These are phyloP conservation scores for Arizona elegans DNA, from an alignment of 2,113 vertebrate genomes.

Conservation along the genomic window DNA sequence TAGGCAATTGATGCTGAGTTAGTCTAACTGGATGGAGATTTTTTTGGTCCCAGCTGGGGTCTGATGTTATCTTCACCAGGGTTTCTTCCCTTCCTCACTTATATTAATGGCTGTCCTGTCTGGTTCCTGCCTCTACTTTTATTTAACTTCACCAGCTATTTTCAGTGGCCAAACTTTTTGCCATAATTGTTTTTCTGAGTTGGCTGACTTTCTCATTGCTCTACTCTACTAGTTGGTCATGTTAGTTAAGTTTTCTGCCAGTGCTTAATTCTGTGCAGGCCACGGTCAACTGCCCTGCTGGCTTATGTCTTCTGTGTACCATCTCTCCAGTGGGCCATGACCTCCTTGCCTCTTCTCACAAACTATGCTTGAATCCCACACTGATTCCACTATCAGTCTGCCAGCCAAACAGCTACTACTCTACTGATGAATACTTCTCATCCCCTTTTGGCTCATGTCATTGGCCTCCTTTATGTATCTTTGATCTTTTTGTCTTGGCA, in stretches of 20 bases:
- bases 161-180: not conserved
- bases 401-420: not conserved
- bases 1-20: not conserved
- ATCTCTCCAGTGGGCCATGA: not conserved
- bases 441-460: not conserved
- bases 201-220: not conserved
- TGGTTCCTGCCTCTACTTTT: not conserved
- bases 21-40: not conserved
- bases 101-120: not conserved
- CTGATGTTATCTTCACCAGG: not conserved
- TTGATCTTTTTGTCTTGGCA: not conserved
- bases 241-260: not conserved
- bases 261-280: not conserved
- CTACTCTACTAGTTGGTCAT: not conserved
- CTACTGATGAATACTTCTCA: not conserved
- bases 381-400: not conserved
- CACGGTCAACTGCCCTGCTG: not conserved
- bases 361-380: not conserved
- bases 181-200: not conserved
- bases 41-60: not conserved
- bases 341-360: not conserved
- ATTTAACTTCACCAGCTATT: not conserved
- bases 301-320: not conserved
- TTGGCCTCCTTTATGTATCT: not conserved
- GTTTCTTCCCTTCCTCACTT: not conserved